Conservation (phyloP, 2,888 invertebrate genomes). For the Tetrapedia diversipes region DNA sequence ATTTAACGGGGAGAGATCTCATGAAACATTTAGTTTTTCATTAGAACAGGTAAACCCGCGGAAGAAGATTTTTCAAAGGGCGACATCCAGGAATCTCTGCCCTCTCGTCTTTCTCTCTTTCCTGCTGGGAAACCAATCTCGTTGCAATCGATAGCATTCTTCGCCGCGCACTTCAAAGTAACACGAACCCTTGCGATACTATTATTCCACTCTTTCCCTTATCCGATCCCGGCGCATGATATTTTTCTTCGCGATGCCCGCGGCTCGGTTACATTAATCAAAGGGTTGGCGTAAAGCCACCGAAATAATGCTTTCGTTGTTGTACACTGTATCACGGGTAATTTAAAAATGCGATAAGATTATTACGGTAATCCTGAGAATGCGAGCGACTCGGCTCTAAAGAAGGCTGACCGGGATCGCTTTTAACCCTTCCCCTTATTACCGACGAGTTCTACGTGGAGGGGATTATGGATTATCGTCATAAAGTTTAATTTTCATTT, state of each 20-base stretch:
- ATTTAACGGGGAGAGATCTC: conserved; percentile 42
- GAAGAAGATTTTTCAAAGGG: conserved; percentile 57
- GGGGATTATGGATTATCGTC: too few species aligned
- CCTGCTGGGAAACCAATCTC: conserved; percentile 16
- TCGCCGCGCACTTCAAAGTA: conserved; percentile 18
- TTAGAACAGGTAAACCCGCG: conserved; percentile 69
- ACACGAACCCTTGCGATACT: conserved; percentile 6
- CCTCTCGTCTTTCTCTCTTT: not conserved
- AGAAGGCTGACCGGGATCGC: too few species aligned
- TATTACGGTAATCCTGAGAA: not conserved
- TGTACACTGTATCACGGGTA: too few species aligned
- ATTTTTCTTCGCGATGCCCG: not conserved
- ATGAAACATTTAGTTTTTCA: conserved; percentile 77
- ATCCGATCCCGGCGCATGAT: conserved; percentile 3
- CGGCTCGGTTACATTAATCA: not conserved
- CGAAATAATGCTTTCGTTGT: not conserved
- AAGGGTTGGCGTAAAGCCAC: not conserved
- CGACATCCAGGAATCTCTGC: not conserved
- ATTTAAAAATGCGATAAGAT: not conserved
- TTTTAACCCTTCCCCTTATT: too few species aligned
- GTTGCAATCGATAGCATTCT: conserved; percentile 42
- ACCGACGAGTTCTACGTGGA: too few species aligned
- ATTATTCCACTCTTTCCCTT: conserved; percentile 15
- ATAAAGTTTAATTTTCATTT: too few species aligned
- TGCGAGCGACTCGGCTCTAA: not conserved